phyloP scores from a whole-genome alignment of 1,140 invertebrate species.

The Anastrepha obliqua region DNA sequence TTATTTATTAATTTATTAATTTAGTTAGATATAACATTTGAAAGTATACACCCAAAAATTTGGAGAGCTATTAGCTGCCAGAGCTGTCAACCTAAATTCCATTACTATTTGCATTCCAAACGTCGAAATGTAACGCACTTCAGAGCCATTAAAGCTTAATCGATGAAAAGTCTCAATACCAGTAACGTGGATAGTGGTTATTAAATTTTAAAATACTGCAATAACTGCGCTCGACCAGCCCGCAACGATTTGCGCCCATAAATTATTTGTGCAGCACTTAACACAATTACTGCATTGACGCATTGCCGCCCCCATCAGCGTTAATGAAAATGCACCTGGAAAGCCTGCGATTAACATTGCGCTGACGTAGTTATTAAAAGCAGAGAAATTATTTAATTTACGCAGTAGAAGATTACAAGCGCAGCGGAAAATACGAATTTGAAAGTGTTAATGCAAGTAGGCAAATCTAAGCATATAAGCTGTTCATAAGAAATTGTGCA shows the following conservation, averaged over 20 bases:
- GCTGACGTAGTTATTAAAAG: neutral
- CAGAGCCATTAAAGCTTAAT: too few species aligned
- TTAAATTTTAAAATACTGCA: neutral
- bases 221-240: neutral
- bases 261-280: slow-evolving; percentile 28
- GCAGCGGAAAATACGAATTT: neutral
- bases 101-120: too few species aligned
- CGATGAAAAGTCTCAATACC: too few species aligned
- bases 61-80: too few species aligned
- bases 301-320: neutral
- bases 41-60: too few species aligned
- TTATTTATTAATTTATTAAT: too few species aligned
- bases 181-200: neutral
- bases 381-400: neutral
- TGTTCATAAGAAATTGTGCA: neutral
- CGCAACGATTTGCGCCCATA: neutral
- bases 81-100: too few species aligned
- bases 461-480: too few species aligned
- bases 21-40: too few species aligned
- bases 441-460: neutral
- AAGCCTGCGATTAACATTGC: neutral
- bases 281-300: slow-evolving; percentile 9
- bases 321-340: neutral
- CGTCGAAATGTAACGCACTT: too few species aligned
- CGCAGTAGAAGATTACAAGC: neutral